Evolutionary conservation across 2,797 vertebrate genomes (phyloP), one percentile per base, ranked within the genome.

Genomic region (Chanos chanos): DNA sequence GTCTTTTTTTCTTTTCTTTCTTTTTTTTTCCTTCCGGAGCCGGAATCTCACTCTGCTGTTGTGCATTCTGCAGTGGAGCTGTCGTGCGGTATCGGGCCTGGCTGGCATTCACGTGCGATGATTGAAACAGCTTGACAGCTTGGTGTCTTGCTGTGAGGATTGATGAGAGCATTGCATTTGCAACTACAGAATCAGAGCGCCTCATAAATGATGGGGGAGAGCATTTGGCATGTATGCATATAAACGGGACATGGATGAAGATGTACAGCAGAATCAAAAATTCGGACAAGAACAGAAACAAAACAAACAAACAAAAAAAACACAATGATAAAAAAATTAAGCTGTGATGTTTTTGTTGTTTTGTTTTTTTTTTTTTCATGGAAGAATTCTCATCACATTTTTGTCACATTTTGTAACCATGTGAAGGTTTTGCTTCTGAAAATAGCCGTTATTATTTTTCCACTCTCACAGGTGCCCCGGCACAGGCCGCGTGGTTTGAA

Each of bases 81-180:
- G 37, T 7, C 61, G 48, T 51, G 47, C 66, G 73, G 65, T 69
- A 76, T 76, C 71, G 60, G 63, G 65, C 61, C 71, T 71, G 68
- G 61, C 71, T 73, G 71, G 71, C 58, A 68, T 69, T 76, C 74
- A 76, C 71, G 62, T 73, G 71, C 69, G 65, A 58, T 86, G 87
- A 89, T 86, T 83, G 82, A 89, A 87, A 79, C 86, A 89, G 86
- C 80, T 66, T 81, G 86, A 87, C 82, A 80, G 83, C 79, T 77
- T 72, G 76, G 73, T 40, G 64, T 81, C 88, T 79, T 80, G 83
- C 85, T 82, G 87, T 58, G 83, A 86, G 86, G 85, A 87, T 86
- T 86, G 88, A 90, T 90, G 86, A 89, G 76, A 82, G 77, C 79
- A 72, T 86, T 85, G 77, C 75, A 85, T 89, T 87, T 87, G 83